These are phyloP conservation scores for Microctonus aethiopoides DNA, from an alignment of 2,888 invertebrate genomes.

Conservation along the genomic window DNA sequence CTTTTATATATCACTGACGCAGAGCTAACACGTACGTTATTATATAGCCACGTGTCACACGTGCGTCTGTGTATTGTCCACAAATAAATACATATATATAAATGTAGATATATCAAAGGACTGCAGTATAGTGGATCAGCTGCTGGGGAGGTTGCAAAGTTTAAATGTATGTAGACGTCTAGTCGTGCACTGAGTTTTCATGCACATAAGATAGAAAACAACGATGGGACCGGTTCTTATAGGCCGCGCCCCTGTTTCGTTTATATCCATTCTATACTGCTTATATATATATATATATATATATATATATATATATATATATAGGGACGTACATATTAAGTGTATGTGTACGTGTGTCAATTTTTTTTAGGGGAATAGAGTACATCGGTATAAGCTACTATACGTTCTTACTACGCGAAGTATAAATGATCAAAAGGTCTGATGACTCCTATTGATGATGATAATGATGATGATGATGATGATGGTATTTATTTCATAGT, in stretches of 20 bases:
- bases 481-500: background rate
- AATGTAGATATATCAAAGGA: background rate
- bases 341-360: background rate
- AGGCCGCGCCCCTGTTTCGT: background rate
- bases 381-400: background rate
- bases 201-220: background rate
- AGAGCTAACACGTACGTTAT: background rate
- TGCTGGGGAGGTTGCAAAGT: background rate
- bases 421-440: constrained; percentile 39
- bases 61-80: constrained; percentile 7
- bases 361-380: too few species aligned
- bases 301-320: too few species aligned
- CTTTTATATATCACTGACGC: background rate
- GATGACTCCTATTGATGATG: constrained; percentile 29
- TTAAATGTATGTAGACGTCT: background rate
- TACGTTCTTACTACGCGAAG: constrained; percentile 36
- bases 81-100: background rate
- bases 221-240: constrained; percentile 4
- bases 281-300: background rate
- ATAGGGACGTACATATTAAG: too few species aligned
- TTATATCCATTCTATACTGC: background rate
- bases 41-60: constrained; percentile 25
- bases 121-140: background rate
- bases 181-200: background rate
- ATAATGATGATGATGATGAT: background rate